Evolutionary conservation across 2,797 vertebrate species (phyloP).

Genomic region (Arrhamphus sclerolepis): DNA sequence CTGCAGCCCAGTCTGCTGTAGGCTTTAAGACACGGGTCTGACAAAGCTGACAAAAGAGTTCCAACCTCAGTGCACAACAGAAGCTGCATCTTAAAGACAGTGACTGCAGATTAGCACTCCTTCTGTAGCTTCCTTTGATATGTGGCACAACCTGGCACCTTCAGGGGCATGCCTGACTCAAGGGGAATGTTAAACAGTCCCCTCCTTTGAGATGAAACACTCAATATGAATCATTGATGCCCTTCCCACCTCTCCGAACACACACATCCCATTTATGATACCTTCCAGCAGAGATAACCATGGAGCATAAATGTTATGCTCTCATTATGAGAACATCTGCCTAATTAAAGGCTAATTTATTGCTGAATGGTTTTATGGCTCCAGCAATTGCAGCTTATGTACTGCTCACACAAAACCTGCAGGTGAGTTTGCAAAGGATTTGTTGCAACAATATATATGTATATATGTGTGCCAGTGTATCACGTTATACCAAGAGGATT

Average conservation of each 20-base stretch:
- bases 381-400: neutral
- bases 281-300: slow-evolving; percentile 62
- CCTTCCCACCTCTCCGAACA: slow-evolving; percentile 9
- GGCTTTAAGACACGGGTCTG: slow-evolving; percentile 58
- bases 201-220: slow-evolving; percentile 80
- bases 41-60: slow-evolving; percentile 60
- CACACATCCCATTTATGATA: slow-evolving; percentile 10
- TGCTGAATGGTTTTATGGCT: slow-evolving; percentile 37
- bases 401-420: slow-evolving; percentile 7
- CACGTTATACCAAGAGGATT: slow-evolving; percentile 46
- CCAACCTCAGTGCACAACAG: slow-evolving; percentile 48
- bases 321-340: slow-evolving; percentile 59
- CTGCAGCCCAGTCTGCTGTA: slow-evolving; percentile 24
- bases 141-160: slow-evolving; percentile 76
- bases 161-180: slow-evolving; percentile 66
- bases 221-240: slow-evolving; percentile 81
- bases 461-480: neutral
- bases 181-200: slow-evolving; percentile 80
- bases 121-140: slow-evolving; percentile 76
- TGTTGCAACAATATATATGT: neutral
- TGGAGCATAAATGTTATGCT: slow-evolving; percentile 66
- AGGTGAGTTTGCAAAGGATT: slow-evolving; percentile 3
- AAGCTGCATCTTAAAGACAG: slow-evolving; percentile 66
- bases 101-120: slow-evolving; percentile 55
- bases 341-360: slow-evolving; percentile 67